A percentile compares a stretch with the other conserved stretches of the same genome.
phyloP scores from a whole-genome alignment of 2,888 invertebrate species.

The Parnassius orleans region DNA sequence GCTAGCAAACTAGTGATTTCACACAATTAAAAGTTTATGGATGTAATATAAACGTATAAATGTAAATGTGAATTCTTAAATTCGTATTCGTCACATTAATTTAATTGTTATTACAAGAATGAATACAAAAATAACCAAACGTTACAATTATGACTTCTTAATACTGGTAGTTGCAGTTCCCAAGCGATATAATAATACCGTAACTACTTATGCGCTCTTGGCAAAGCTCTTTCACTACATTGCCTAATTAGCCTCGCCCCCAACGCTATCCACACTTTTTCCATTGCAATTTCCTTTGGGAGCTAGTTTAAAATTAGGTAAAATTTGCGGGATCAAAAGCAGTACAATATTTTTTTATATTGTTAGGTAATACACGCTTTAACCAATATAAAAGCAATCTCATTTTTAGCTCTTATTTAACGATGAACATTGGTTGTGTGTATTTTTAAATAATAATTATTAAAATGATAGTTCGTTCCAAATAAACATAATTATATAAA shows the following conservation, averaged over 20 bases:
- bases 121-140: background rate
- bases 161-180: slow-evolving; percentile 14
- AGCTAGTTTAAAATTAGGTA: slow-evolving; percentile 24
- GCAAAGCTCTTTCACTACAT: slow-evolving; percentile 19
- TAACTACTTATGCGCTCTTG: slow-evolving; percentile 13
- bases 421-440: no score
- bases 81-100: no score
- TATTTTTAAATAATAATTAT: no score
- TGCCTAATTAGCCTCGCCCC: slow-evolving; percentile 28
- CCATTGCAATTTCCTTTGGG: slow-evolving; percentile 20
- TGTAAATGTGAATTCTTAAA: background rate
- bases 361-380: no score
- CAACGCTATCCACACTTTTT: slow-evolving; percentile 24
- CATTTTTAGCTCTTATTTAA: no score
- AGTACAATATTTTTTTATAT: no score
- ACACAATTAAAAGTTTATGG: background rate
- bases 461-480: no score
- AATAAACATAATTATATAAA: no score
- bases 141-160: background rate
- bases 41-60: background rate
- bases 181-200: slow-evolving; percentile 21
- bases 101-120: background rate
- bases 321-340: slow-evolving; percentile 4
- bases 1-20: background rate
- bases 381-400: no score